A percentile compares a stretch with the other conserved stretches of the same genome.
phyloP scores from a whole-genome alignment of 2,113 vertebrate species.

The Melospiza melodia region DNA sequence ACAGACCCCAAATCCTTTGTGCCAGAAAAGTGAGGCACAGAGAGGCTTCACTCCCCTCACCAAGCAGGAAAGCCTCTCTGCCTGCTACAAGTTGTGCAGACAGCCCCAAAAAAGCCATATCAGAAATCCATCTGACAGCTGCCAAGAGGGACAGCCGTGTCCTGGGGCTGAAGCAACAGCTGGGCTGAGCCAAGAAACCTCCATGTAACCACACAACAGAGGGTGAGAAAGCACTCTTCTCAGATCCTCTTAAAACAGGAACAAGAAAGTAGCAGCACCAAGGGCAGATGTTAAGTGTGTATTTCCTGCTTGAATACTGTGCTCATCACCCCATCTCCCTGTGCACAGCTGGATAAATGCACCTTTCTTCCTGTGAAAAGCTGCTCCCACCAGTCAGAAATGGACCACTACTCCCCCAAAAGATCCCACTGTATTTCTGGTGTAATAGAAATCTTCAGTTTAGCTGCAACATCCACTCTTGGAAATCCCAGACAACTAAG shows the following conservation, averaged over 20 bases:
- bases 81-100: background rate
- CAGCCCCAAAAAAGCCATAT: fast-evolving
- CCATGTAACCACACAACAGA: background rate
- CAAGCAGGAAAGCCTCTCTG: background rate
- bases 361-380: background rate
- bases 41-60: background rate
- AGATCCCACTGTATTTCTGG: background rate
- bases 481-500: background rate
- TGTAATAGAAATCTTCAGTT: background rate
- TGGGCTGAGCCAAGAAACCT: background rate
- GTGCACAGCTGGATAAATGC: background rate
- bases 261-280: background rate
- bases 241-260: background rate
- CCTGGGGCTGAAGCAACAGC: background rate
- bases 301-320: background rate
- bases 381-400: background rate
- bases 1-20: fast-evolving
- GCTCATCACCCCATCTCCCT: background rate
- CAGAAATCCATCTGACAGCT: background rate
- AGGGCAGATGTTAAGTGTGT: fast-evolving
- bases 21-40: background rate
- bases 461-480: background rate
- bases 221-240: background rate
- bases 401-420: background rate
- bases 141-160: background rate